These are phyloP conservation scores for Chromis chromis DNA, from an alignment of 2,797 vertebrate genomes.

Conservation along the genomic window DNA sequence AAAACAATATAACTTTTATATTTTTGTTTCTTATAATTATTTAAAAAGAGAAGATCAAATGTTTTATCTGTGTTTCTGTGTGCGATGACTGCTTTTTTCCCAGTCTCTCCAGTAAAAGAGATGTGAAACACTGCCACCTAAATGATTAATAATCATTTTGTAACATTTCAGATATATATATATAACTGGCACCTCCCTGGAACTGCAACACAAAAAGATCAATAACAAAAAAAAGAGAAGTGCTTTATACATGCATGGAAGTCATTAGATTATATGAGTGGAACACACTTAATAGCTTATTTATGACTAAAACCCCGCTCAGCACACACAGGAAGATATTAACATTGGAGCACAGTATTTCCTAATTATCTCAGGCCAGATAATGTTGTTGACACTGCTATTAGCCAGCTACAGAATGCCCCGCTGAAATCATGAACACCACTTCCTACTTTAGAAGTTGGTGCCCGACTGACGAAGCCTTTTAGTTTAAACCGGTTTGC, in stretches of 20 bases:
- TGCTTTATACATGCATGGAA: neutral
- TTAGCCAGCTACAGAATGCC: neutral
- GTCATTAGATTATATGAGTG: neutral
- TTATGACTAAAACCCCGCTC: neutral
- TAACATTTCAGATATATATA: neutral
- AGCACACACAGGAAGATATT: neutral
- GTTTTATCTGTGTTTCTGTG: no score
- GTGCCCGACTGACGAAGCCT: neutral
- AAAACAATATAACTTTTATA: no score
- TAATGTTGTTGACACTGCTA: constrained; percentile 10
- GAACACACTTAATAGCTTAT: neutral
- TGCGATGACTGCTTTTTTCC: no score
- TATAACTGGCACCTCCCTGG: neutral
- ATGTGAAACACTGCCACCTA: no score
- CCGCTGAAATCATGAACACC: constrained; percentile 24
- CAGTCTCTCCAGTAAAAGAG: no score
- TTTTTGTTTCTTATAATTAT: no score
- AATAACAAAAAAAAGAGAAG: neutral
- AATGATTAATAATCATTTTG: neutral
- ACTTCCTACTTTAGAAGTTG: constrained; percentile 51
- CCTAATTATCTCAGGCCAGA: neutral
- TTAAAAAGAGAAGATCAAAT: no score
- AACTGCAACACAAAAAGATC: neutral
- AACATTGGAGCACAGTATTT: neutral
- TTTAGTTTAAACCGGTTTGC: neutral